A percentile compares a stretch with the other conserved stretches of the same genome.
Evolutionary conservation across 2,113 vertebrate species (phyloP).

Genomic region (Meles meles): DNA sequence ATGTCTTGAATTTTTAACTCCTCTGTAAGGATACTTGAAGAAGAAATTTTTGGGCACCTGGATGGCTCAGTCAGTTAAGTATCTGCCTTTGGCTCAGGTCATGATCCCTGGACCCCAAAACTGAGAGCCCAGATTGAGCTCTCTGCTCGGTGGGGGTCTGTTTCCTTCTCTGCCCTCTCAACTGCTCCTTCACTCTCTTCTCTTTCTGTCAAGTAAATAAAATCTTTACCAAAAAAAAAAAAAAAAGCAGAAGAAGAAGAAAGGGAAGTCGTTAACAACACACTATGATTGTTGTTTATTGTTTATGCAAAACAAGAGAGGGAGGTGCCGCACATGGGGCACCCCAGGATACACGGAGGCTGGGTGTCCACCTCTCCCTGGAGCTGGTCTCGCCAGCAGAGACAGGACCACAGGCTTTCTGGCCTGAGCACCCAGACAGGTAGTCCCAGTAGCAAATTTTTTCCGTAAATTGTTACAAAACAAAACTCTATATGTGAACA

Average conservation of each 20-base stretch:
- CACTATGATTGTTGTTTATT: neutral
- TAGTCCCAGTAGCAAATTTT: too few species aligned
- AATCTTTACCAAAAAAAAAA: neutral
- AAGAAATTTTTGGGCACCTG: neutral
- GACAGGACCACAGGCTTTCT: neutral
- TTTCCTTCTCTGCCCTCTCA: neutral
- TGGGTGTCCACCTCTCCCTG: neutral
- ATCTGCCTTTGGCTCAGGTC: neutral
- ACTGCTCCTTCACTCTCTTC: neutral
- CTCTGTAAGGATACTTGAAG: neutral
- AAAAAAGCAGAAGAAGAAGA: neutral
- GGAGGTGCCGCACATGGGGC: accelerated
- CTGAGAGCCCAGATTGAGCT: neutral
- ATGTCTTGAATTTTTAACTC: neutral
- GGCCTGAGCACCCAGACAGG: neutral
- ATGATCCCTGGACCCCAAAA: neutral
- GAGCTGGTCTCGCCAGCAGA: accelerated
- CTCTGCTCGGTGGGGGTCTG: neutral
- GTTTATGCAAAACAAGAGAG: neutral
- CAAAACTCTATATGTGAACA: accelerated
- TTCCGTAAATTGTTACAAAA: neutral
- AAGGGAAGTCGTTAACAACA: neutral
- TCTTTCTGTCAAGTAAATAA: neutral
- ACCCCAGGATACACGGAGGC: accelerated
- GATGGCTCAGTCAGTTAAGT: neutral